Conservation (phyloP, 2,797 vertebrate genomes). For the Notamacropus eugenii region DNA sequence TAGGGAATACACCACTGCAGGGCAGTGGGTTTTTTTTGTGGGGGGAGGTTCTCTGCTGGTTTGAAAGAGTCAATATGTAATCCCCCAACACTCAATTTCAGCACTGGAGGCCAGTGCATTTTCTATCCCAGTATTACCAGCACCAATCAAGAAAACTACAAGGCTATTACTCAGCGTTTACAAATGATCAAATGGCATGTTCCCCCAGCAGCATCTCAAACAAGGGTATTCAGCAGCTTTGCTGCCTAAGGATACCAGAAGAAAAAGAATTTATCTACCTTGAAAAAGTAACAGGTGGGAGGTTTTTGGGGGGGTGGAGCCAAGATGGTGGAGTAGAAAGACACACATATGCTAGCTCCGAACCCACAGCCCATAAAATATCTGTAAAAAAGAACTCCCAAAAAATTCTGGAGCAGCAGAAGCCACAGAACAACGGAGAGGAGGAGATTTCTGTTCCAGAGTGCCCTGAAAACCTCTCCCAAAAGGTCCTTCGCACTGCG, state of each 20-base stretch:
- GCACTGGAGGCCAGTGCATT: neutral
- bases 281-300: slow-evolving; percentile 21
- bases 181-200: neutral
- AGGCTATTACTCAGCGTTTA: neutral
- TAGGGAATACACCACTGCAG: neutral
- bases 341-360: too few species aligned
- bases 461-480: too few species aligned
- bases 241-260: neutral
- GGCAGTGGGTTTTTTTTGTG: neutral
- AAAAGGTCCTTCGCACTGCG: too few species aligned
- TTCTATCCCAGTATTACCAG: neutral
- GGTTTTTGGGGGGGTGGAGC: too few species aligned
- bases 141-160: neutral
- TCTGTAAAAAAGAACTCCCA: too few species aligned
- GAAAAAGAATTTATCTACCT: slow-evolving; percentile 21
- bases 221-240: neutral
- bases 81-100: neutral
- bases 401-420: too few species aligned
- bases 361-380: too few species aligned
- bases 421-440: too few species aligned
- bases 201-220: neutral
- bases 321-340: too few species aligned
- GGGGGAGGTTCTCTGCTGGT: neutral
- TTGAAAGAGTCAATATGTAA: neutral
- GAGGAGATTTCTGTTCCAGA: too few species aligned